A percentile compares a stretch with the other conserved stretches of the same genome.
These are phyloP conservation scores for Anas bernieri DNA, from an alignment of 2,797 vertebrate species.

Conservation along the genomic window DNA sequence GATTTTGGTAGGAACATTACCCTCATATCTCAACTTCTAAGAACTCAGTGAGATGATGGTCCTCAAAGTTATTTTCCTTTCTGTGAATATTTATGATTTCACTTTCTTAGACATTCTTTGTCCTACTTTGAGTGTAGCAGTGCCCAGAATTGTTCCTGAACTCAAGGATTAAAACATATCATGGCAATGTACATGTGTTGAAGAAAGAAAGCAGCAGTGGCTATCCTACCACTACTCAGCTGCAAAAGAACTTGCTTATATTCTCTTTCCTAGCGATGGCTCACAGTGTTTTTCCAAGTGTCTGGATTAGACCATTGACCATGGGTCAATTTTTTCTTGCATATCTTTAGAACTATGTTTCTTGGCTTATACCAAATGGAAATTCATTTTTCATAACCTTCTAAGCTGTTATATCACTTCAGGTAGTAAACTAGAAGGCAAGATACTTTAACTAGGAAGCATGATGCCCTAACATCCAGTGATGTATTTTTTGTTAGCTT, in stretches of 20 bases:
- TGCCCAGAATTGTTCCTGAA: background rate
- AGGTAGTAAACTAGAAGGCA: background rate
- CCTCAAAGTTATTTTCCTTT: background rate
- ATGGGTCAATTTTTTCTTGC: background rate
- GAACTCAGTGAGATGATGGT: background rate
- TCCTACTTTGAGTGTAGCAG: background rate
- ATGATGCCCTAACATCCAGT: background rate
- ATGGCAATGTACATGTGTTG: background rate
- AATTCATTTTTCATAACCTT: background rate
- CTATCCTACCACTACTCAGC: no score
- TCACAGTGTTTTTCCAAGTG: background rate
- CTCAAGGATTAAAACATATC: background rate
- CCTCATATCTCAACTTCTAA: background rate
- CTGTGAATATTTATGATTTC: background rate
- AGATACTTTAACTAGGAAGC: accelerated
- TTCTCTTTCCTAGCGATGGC: background rate
- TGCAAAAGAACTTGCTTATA: background rate
- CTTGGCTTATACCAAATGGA: background rate
- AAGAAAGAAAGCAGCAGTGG: background rate
- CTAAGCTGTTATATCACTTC: background rate
- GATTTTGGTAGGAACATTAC: background rate
- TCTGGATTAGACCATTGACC: background rate
- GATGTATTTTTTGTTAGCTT: background rate
- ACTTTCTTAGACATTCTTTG: background rate
- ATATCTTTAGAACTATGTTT: background rate